These are phyloP conservation scores for Lithophane socia DNA, from an alignment of 2,888 invertebrate species.

Conservation along the genomic window DNA sequence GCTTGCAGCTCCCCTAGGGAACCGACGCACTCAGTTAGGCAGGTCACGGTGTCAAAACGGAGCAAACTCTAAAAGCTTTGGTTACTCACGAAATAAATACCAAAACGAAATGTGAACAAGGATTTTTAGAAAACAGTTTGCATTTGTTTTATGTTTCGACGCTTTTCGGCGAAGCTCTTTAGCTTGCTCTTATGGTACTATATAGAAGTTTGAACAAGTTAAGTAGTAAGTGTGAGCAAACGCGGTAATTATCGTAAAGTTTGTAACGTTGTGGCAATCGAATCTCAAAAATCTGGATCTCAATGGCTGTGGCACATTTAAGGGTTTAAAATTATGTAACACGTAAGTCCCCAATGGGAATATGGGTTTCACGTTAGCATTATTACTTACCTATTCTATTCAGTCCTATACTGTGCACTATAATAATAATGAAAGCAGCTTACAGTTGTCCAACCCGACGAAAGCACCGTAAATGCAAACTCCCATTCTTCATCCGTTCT, in stretches of 20 bases:
- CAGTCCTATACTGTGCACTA: not conserved
- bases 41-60: conserved; percentile 33
- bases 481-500: conserved; percentile 30
- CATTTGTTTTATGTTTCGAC: conserved; percentile 14
- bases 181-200: not conserved
- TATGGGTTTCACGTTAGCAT: not conserved
- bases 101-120: not conserved
- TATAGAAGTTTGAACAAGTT: not conserved
- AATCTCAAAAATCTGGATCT: not conserved
- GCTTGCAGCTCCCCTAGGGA: not conserved
- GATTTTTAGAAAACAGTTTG: conserved; percentile 20
- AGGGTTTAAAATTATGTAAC: not conserved
- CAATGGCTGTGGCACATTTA: not conserved
- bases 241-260: not conserved
- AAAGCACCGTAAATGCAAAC: conserved; percentile 9
- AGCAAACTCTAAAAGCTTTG: conserved; percentile 36
- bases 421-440: not conserved
- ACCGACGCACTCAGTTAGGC: conserved; percentile 2
- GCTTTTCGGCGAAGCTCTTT: conserved; percentile 2
- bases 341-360: not conserved
- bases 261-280: not conserved
- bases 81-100: conserved; percentile 31
- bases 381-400: not conserved
- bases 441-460: not conserved
- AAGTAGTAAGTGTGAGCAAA: not conserved